Base-by-base conservation (phyloP, 2,797 vertebrate species). In the Iguana delicatissima region DNA sequence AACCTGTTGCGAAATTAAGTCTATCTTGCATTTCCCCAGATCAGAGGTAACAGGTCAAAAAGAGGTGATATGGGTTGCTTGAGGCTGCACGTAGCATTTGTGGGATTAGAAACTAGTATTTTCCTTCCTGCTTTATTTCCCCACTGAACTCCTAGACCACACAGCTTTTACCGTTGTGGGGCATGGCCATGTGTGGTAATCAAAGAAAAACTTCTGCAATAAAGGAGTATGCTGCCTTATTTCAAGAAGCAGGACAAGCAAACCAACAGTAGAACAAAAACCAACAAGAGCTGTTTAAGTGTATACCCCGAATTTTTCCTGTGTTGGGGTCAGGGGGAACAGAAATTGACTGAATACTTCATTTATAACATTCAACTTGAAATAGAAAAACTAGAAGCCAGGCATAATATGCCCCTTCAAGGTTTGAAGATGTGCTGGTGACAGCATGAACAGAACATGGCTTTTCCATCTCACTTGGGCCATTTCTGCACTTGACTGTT, bases 71-170 rank as follows among this genome's bases (percentile, higher is more conserved):
- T 64, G 91, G 93, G 88, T 94, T 95, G 92, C 80, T 79, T 84
- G 93, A 92, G 80, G 94, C 93, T 92, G 87, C 89, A 80, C 64
- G 92, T 32, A 80, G 77, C 95, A 89, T 74, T 89, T 92, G 86
- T 93, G 91, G 89, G 90, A 92, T 95, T 96, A 95, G 92, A 95
- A 95, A 86, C 88, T 82, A 93, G 93, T 91, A 90, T 96, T 87
- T 91, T 59, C 83, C 82, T 87, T 95, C 77, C 88, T 50, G 57
- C 89, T 94, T 93, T 94, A 95, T 96, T 96, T 96, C 84, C 86
- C 93, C 13, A 29, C 90, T 95, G 94, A 91, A 95, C 94, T 93
- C 76, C 76, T 89, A 90, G 95, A 95, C 94, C 95, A 95, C 95
- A 94, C 94, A 95, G 89, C 69, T 35, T 91, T 92, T 91, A 92